Percentiles rank a stretch among this genome's conserved stretches.
These are phyloP conservation scores for Trissolcus basalis DNA, from an alignment of 1,140 invertebrate species.

Conservation along the genomic window DNA sequence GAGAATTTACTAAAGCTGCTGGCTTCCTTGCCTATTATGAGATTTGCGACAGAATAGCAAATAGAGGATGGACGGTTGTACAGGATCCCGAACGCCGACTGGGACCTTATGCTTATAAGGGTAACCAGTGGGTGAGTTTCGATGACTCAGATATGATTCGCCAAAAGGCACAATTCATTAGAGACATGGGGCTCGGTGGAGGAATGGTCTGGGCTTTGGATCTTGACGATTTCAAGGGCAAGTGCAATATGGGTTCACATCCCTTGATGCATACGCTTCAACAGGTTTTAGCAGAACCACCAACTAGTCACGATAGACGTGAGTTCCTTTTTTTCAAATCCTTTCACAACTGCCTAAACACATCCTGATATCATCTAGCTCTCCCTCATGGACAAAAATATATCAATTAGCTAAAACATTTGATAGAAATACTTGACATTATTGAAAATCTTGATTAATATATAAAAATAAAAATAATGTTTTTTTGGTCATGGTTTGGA, in stretches of 20 bases:
- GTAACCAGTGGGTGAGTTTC: slow-evolving; percentile 92
- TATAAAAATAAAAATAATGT: no score
- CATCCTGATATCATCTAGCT: no score
- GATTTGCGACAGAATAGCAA: slow-evolving; percentile 87
- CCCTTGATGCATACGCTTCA: slow-evolving; percentile 84
- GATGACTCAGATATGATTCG: slow-evolving; percentile 88
- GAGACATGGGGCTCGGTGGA: slow-evolving; percentile 86
- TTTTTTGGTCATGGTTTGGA: no score
- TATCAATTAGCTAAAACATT: no score
- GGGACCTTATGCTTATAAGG: slow-evolving; percentile 91
- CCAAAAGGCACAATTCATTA: slow-evolving; percentile 86
- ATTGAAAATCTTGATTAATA: no score
- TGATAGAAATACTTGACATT: no score
- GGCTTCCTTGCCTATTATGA: slow-evolving; percentile 94
- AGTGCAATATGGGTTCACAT: slow-evolving; percentile 78
- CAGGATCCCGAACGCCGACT: slow-evolving; percentile 85
- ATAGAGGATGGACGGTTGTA: slow-evolving; percentile 86
- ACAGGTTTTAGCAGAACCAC: slow-evolving; percentile 78
- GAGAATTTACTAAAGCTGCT: slow-evolving; percentile 87
- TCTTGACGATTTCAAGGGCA: slow-evolving; percentile 77
- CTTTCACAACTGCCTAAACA: no score
- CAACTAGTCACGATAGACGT: slow-evolving; percentile 67
- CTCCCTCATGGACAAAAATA: no score
- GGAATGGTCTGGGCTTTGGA: slow-evolving; percentile 94
- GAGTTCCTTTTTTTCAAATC: slow-evolving; percentile 33